phyloP scores from a whole-genome alignment of 2,113 vertebrate species.

The Serinus canaria region DNA sequence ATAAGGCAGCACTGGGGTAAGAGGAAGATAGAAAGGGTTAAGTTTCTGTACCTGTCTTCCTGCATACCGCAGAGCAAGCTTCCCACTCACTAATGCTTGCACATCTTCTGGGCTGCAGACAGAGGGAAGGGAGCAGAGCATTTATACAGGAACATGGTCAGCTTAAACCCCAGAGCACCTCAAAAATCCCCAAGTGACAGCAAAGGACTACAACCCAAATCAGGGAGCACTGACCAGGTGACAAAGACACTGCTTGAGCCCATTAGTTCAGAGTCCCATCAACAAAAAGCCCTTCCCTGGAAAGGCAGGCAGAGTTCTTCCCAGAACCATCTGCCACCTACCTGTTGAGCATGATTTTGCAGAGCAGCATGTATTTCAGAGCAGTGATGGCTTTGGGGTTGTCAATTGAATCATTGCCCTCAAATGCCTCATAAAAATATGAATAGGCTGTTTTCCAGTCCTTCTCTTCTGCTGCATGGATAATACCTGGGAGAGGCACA shows the following conservation, averaged over 20 bases:
- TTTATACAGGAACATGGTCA: background rate
- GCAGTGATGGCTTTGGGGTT: slow-evolving; percentile 93
- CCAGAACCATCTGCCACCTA: slow-evolving; percentile 68
- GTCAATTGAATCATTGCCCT: slow-evolving; percentile 97
- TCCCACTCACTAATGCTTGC: slow-evolving; percentile 93
- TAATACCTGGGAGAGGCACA: slow-evolving; percentile 83
- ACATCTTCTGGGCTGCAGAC: slow-evolving; percentile 91
- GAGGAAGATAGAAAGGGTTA: background rate
- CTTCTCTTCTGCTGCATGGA: slow-evolving; percentile 97
- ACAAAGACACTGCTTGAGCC: background rate
- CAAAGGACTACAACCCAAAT: background rate
- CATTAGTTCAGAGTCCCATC: background rate
- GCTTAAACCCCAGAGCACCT: background rate
- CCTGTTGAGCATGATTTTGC: slow-evolving; percentile 98
- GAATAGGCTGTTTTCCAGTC: slow-evolving; percentile 99
- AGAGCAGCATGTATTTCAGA: slow-evolving; percentile 98
- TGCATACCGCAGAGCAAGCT: slow-evolving; percentile 90
- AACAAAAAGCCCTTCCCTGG: background rate
- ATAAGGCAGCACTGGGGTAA: background rate
- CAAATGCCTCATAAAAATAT: slow-evolving; percentile 98
- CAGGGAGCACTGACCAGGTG: background rate
- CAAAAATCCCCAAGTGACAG: background rate
- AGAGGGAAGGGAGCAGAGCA: background rate
- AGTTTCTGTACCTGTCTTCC: slow-evolving; percentile 86
- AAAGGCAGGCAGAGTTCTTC: background rate